Conservation (phyloP, 2,797 vertebrate species). For the Hoplostethus mediterraneus region DNA sequence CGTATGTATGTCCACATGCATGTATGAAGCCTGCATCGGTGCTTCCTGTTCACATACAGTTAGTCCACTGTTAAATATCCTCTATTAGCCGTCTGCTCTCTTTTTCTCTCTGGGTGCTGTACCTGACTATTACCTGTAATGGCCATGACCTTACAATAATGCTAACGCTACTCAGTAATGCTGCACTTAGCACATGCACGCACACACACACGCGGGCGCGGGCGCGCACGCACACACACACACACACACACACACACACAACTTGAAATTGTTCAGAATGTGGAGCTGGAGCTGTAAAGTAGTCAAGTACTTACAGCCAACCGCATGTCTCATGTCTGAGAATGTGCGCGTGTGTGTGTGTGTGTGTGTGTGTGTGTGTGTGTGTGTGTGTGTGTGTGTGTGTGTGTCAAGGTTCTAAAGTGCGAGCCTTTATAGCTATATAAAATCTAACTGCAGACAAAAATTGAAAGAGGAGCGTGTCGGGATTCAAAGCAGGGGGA, state of each 20-base stretch:
- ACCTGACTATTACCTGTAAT: constrained; percentile 84
- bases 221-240: constrained; percentile 43
- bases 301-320: constrained; percentile 35
- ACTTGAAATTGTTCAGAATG: constrained; percentile 15
- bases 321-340: constrained; percentile 4
- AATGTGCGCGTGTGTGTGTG: background rate
- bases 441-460: no score
- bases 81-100: constrained; percentile 76
- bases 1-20: background rate
- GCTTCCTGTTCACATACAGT: constrained; percentile 39
- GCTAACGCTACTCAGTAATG: constrained; percentile 77
- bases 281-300: constrained; percentile 37
- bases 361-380: background rate
- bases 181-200: constrained; percentile 73
- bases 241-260: constrained; percentile 31
- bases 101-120: constrained; percentile 73
- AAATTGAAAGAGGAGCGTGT: no score
- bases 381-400: constrained; percentile 1
- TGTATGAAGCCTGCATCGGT: constrained; percentile 20
- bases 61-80: constrained; percentile 62
- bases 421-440: constrained; percentile 42
- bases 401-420: constrained; percentile 16
- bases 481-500: background rate
- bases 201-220: constrained; percentile 29
- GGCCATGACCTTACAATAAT: constrained; percentile 86